phyloP scores from a whole-genome alignment of 1,140 invertebrate species.

The Lordiphosa stackelbergi region DNA sequence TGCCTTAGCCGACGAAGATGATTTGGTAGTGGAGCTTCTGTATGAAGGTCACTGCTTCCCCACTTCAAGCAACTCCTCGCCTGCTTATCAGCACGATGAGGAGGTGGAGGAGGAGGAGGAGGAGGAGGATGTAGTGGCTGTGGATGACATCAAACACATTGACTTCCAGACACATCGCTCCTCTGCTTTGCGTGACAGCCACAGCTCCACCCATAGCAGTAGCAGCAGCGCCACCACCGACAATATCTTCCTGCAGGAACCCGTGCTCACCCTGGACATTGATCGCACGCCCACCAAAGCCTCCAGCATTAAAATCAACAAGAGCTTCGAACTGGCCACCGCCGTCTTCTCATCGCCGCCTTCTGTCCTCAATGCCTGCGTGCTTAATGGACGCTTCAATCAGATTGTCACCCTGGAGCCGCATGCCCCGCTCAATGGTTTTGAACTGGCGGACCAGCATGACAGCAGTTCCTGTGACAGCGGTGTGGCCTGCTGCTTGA shows the following conservation, averaged over 20 bases:
- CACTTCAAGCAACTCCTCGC: constrained; percentile 42
- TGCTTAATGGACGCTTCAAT: constrained; percentile 71
- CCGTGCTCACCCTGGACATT: constrained; percentile 70
- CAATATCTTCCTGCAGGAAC: constrained; percentile 75
- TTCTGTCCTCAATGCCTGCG: constrained; percentile 47
- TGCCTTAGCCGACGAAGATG: constrained; percentile 14
- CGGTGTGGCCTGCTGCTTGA: constrained; percentile 62
- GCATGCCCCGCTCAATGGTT: constrained; percentile 28
- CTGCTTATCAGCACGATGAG: constrained; percentile 43
- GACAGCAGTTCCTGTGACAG: constrained; percentile 76
- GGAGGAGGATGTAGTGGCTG: constrained; percentile 10
- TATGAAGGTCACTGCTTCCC: constrained; percentile 42
- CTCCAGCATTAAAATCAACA: constrained; percentile 74
- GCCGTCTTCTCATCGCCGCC: constrained; percentile 69
- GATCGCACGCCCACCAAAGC: constrained; percentile 75
- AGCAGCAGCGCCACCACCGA: constrained; percentile 55
- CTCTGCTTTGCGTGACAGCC: constrained; percentile 53
- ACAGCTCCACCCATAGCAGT: constrained; percentile 61
- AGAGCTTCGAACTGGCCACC: constrained; percentile 60
- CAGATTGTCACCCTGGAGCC: constrained; percentile 64
- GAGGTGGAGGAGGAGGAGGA: constrained; percentile 30
- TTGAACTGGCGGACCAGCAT: constrained; percentile 54
- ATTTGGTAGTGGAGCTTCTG: constrained; percentile 38
- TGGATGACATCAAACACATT: constrained; percentile 10
- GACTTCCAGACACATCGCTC: constrained; percentile 65